Base-by-base conservation (phyloP, 2,797 vertebrate species). In the Prunella strophiata region DNA sequence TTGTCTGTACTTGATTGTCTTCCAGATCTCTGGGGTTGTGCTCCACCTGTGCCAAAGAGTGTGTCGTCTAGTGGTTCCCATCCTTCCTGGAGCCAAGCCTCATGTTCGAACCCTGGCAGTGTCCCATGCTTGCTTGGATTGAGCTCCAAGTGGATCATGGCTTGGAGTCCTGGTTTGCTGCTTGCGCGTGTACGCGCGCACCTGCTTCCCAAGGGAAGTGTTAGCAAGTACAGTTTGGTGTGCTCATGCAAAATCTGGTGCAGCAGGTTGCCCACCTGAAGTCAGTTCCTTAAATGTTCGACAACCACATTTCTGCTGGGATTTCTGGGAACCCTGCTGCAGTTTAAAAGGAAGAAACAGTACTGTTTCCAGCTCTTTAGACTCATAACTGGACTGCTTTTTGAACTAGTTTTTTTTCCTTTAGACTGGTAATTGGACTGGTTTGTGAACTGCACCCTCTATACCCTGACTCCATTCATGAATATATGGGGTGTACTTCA, bases 31-130 rank as follows among this genome's bases (percentile, higher is more conserved):
- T 91, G 85, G 89, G 94, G 87, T 83, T 96, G 89, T 94, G 89
- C 79, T 96, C 85, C 90, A 96, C 95, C 95, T 95, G 91, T 95
- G 96, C 95, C 96, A 96, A 91, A 90, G 83, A 84, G 85, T 96
- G 96, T 96, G 96, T 96, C 6, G 96, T 96, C 96, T 96, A 95
- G 96, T 96, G 95, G 93, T 95, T 96, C 96, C 95, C 93, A 96
- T 95, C 76, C 85, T 90, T 77, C 50, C 91, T 48, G 80, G 76
- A 95, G 96, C 96, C 95, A 95, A 96, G 88, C 93, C 89, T 96
- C 96, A 88, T 96, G 91, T 94, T 96, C 27, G 83, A 96, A 73
- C 94, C 65, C 95, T 96, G 96, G 95, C 96, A 96, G 59, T 84
- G 70, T 88, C 95, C 94, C 96, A 96, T 58, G 85, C 88, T 94